phyloP scores from a whole-genome alignment of 1,140 invertebrate genomes.

The Aphidius ervi region DNA sequence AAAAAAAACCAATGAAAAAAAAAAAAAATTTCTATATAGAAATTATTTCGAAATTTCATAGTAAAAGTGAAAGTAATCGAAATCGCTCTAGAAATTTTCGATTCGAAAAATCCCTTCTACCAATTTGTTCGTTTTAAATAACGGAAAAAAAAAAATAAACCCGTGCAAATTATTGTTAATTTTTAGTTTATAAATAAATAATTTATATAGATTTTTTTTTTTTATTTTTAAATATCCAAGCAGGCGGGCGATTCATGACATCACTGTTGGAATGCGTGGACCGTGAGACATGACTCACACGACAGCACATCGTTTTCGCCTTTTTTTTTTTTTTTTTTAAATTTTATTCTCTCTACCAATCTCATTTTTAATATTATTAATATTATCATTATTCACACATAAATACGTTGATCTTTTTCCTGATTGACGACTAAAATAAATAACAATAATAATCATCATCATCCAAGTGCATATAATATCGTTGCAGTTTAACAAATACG shows the following conservation, averaged over 20 bases:
- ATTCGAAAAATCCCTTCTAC: too few species aligned
- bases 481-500: conserved; percentile 9
- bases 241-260: conserved; percentile 20
- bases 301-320: conserved; percentile 12
- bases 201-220: too few species aligned
- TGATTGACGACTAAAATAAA: conserved; percentile 18
- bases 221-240: background rate
- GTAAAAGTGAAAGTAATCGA: too few species aligned
- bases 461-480: conserved; percentile 1
- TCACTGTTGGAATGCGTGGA: conserved; percentile 31
- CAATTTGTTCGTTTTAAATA: too few species aligned
- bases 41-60: too few species aligned
- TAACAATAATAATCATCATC: conserved; percentile 4
- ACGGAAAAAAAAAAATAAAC: too few species aligned
- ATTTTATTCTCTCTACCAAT: conserved; percentile 5
- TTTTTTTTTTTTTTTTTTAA: background rate
- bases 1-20: too few species aligned
- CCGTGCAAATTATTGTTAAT: too few species aligned
- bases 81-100: too few species aligned
- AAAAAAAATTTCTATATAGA: too few species aligned
- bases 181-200: too few species aligned
- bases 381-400: conserved; percentile 8
- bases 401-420: conserved; percentile 10
- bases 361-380: background rate
- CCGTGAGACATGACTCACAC: conserved; percentile 27